A percentile compares a stretch with the other conserved stretches of the same genome.
These are phyloP conservation scores for Spilarctia lutea DNA, from an alignment of 2,888 invertebrate genomes.

Conservation along the genomic window DNA sequence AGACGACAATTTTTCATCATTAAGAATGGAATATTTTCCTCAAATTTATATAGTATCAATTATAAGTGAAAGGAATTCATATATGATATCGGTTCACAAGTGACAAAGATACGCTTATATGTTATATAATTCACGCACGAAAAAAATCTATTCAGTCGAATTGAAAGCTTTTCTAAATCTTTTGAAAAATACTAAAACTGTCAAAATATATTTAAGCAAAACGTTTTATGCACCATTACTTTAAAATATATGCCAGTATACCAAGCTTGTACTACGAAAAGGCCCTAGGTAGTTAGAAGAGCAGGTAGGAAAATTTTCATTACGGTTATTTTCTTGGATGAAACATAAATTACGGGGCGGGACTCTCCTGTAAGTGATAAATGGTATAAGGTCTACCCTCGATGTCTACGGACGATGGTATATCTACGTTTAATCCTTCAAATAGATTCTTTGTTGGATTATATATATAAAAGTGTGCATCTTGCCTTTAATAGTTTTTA, in stretches of 20 bases:
- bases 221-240: background rate
- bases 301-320: slow-evolving; percentile 22
- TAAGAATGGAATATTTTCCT: background rate
- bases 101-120: background rate
- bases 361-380: slow-evolving; percentile 23
- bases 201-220: background rate
- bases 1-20: background rate
- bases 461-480: slow-evolving; percentile 4
- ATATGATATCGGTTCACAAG: background rate
- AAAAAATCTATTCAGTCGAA: background rate
- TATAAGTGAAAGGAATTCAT: background rate
- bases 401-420: slow-evolving; percentile 10
- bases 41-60: background rate
- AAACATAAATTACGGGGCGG: slow-evolving; percentile 26
- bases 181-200: background rate
- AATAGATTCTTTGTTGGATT: slow-evolving; percentile 14
- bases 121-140: background rate
- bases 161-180: background rate
- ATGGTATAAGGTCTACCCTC: slow-evolving; percentile 20
- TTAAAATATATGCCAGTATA: background rate
- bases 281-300: slow-evolving; percentile 4
- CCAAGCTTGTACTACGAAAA: background rate
- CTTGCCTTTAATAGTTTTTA: background rate
- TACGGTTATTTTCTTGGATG: slow-evolving; percentile 25
- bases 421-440: slow-evolving; percentile 18